Evolutionary conservation across 2,888 invertebrate genomes (phyloP).

Genomic region (Ypsolopha scabrella): DNA sequence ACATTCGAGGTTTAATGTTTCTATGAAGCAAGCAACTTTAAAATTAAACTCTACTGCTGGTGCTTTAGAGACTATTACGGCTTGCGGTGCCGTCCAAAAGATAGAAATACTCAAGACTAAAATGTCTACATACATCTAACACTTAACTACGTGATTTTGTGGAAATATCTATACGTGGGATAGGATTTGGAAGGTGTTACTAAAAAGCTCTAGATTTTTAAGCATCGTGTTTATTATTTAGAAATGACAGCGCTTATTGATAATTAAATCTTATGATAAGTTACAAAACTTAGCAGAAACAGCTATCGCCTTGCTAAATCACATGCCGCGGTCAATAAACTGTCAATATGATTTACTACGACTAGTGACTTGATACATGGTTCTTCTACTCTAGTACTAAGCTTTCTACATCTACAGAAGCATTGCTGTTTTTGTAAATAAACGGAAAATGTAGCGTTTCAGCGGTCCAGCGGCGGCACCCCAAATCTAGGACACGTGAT

Average conservation of each 20-base stretch:
- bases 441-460: conserved; percentile 43
- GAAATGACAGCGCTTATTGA: not conserved
- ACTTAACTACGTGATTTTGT: not conserved
- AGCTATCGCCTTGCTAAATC: conserved; percentile 28
- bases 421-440: conserved; percentile 40
- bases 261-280: not conserved
- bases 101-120: conserved; percentile 29
- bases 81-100: conserved; percentile 16
- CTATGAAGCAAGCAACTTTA: conserved; percentile 17
- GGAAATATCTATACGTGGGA: not conserved
- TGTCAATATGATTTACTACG: conserved; percentile 16
- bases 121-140: conserved; percentile 3
- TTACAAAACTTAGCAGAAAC: conserved; percentile 11
- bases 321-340: conserved; percentile 38
- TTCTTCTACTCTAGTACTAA: conserved; percentile 7
- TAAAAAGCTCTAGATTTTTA: not conserved
- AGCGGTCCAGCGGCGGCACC: conserved; percentile 49
- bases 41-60: conserved; percentile 32
- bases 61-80: conserved; percentile 30
- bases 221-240: not conserved
- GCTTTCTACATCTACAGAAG: conserved; percentile 31
- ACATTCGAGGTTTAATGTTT: conserved; percentile 56
- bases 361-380: conserved; percentile 7
- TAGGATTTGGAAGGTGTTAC: not conserved
- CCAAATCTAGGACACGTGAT: conserved; percentile 60